Base-by-base conservation (phyloP, 2,797 vertebrate species). In the Pelobates cultripes region DNA sequence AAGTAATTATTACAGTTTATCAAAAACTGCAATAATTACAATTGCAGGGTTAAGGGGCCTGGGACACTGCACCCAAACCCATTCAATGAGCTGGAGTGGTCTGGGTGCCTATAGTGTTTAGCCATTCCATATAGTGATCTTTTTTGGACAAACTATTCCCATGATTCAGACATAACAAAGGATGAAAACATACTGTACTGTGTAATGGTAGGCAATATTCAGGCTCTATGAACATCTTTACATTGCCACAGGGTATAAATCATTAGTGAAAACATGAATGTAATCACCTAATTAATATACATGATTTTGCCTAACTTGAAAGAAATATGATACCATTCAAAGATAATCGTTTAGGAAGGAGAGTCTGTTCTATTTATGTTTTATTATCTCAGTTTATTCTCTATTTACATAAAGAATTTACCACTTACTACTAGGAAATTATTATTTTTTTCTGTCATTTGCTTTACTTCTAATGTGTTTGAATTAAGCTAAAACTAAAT, bases 291-390 rank as follows among this genome's bases (percentile, higher is more conserved):
- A 82, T 77, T 82, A 72, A 76, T 61, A 72, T 71, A 64, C 28
- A 76, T 77, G 41, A 47, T 60, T 73, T 42, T 77, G 17, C 68
- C 70, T 47, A 67, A 82, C 69, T 68, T 73, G 70, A 82, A 77
- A 82, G 80, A 77, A 45, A 41, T 12, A 53, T 82, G 80, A 77
- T 47, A 47, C 42, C 43, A 51, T 61, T 82, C 70, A 73, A 28
- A 77, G 74, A 82, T 82, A 77, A 82, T 82, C 70, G 60, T 70
- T 73, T 82, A 70, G 75, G 75, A 77, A 67, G 70, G 70, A 41
- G 77, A 64, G 42, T 73, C 74, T 73, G 75, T 78, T 77, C 80
- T 66, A 82, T 82, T 75, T 68, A 82, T 82, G 73, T 82, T 82
- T 82, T 68, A 82, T 77, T 82, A 82, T 70, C 69, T n/a, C 60